Evolutionary conservation across 1,140 invertebrate species (phyloP), one percentile per base, ranked within the genome.

Genomic region (Cardiocondyla obscurior): DNA sequence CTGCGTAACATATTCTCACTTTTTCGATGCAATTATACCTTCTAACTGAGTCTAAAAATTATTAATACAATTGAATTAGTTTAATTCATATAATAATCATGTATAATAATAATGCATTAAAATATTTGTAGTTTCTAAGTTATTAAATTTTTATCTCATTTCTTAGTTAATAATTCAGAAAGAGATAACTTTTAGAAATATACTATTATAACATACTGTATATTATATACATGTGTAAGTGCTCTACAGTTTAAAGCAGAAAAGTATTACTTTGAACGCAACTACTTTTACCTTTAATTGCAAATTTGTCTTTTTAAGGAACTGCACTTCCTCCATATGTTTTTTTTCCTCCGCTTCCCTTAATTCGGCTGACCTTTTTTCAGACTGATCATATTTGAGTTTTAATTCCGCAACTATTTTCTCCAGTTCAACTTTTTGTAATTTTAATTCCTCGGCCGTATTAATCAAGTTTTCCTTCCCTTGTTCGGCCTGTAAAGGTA

Each of bases 241-340:
- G 10, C 7, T 39, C n/a, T n/a, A n/a, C n/a, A n/a, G 36, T 0
- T 39, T 39, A 39, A 67, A 81, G 53, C 83, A 42, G 60, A 82
- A 39, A 81, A 22, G 58, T n/a, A 62, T 53, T 55, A n/a, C n/a
- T n/a, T n/a, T n/a, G n/a, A n/a, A n/a, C n/a, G n/a, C n/a, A n/a
- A n/a, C n/a, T 39, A 8, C 36, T 39, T 49, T 85, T 94, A 97
- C 97, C 95, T 99, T 99, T 14, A 99, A 94, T 93, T 99, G 98
- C 88, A 97, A 96, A 93, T 99, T 99, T 7, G 98, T 98, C 92
- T 98, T 97, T 94, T 98, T 99, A 30, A 99, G 94, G 89, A 98
- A 98, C 51, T 97, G 95, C 55, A 99, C 96, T 93, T 99, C 98
- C 92, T 99, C 98, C 16, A 96, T 96, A 90, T 99, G 97, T 91